A percentile compares a stretch with the other conserved stretches of the same genome.
These are phyloP conservation scores for Pollimyrus isidori DNA, from an alignment of 2,113 vertebrate species.

Conservation along the genomic window DNA sequence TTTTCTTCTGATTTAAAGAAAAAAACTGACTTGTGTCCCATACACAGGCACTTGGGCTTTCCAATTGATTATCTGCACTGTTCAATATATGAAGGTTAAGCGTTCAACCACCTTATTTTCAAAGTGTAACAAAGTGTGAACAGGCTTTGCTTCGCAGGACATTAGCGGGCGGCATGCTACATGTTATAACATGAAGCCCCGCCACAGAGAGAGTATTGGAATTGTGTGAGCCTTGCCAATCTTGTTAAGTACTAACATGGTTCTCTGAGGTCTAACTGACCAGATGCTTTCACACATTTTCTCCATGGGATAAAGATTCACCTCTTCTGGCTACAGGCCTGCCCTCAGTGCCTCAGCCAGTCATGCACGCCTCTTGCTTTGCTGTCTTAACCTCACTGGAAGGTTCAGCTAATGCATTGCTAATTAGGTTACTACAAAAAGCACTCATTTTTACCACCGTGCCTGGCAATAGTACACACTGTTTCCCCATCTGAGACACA, in stretches of 20 bases:
- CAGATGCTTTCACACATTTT: neutral
- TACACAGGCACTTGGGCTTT: neutral
- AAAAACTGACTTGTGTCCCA: neutral
- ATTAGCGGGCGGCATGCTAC: conserved; percentile 22
- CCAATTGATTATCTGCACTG: neutral
- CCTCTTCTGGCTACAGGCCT: neutral
- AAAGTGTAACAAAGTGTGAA: conserved; percentile 12
- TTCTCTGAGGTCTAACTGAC: no score
- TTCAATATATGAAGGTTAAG: neutral
- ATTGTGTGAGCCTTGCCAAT: neutral
- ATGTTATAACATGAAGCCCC: conserved; percentile 12
- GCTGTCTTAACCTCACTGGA: neutral
- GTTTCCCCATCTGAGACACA: neutral
- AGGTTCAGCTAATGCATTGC: neutral
- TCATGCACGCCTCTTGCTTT: neutral
- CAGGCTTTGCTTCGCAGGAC: conserved; percentile 21
- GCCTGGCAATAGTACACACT: neutral
- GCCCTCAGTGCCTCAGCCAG: neutral
- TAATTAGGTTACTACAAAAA: neutral
- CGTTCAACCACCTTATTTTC: neutral
- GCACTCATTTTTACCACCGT: neutral
- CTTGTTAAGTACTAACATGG: neutral
- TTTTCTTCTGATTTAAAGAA: neutral
- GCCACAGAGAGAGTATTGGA: neutral
- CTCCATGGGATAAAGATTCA: neutral